A percentile compares a stretch with the other conserved stretches of the same genome.
Evolutionary conservation across 1,140 invertebrate genomes (phyloP).

Genomic region (Capitella teleta): DNA sequence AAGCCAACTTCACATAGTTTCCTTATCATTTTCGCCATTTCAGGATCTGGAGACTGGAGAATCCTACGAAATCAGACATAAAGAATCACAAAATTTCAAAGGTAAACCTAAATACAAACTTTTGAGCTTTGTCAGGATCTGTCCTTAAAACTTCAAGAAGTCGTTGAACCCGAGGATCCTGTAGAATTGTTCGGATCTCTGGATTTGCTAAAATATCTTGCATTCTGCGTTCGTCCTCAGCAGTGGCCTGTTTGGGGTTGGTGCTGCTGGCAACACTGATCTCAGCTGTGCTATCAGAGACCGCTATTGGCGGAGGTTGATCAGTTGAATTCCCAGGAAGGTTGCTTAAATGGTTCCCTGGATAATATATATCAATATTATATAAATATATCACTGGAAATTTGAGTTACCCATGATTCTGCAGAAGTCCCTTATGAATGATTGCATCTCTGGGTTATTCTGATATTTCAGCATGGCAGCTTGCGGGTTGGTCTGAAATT

Average conservation of each 20-base stretch:
- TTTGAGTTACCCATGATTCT: slow-evolving; percentile 21
- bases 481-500: slow-evolving; percentile 30
- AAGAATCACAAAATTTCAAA: too few relatives aligned
- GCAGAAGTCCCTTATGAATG: slow-evolving; percentile 28
- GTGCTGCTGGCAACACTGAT: slow-evolving; percentile 11
- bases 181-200: slow-evolving; percentile 19
- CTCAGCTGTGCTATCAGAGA: not conserved
- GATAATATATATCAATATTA: not conserved
- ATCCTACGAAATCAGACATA: too few relatives aligned
- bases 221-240: slow-evolving; percentile 19
- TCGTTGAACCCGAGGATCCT: slow-evolving; percentile 24
- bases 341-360: not conserved
- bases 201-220: slow-evolving; percentile 20
- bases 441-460: slow-evolving; percentile 24
- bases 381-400: too few relatives aligned
- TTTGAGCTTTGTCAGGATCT: slow-evolving; percentile 24
- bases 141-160: slow-evolving; percentile 19
- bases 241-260: slow-evolving; percentile 1
- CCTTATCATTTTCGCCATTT: too few relatives aligned
- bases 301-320: not conserved
- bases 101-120: slow-evolving; percentile 14
- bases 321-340: not conserved
- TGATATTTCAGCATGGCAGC: slow-evolving; percentile 26
- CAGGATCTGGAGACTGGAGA: too few relatives aligned
- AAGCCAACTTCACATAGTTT: too few relatives aligned